These are phyloP conservation scores for Heterotilapia buettikoferi DNA, from an alignment of 2,113 vertebrate genomes.

Conservation along the genomic window DNA sequence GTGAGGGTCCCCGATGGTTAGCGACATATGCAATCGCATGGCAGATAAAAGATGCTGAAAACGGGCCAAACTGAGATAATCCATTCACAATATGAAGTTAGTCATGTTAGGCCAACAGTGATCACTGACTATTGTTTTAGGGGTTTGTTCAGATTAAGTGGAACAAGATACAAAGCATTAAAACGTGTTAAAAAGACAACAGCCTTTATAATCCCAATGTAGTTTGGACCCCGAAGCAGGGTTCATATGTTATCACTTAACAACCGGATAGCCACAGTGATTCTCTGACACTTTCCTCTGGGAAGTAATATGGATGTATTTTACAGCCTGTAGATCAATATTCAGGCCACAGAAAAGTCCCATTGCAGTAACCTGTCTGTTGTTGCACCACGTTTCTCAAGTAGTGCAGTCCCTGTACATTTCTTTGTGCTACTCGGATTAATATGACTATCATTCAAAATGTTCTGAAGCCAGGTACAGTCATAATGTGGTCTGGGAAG, in stretches of 20 bases:
- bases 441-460: neutral
- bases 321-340: neutral
- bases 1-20: neutral
- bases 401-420: neutral
- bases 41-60: neutral
- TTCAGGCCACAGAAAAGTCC: neutral
- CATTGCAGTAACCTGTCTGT: neutral
- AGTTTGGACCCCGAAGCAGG: neutral
- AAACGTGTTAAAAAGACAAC: neutral
- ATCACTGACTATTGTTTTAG: neutral
- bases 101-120: neutral
- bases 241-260: neutral
- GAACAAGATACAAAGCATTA: neutral
- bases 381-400: neutral
- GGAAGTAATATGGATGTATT: neutral
- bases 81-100: neutral
- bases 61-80: neutral
- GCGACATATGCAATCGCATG: neutral
- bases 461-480: neutral
- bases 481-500: neutral
- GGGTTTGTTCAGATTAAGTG: neutral
- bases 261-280: neutral
- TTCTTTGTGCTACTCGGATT: neutral
- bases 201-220: neutral
- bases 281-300: neutral